Evolutionary conservation across 2,797 vertebrate genomes (phyloP).

Genomic region (Vireo griseus): DNA sequence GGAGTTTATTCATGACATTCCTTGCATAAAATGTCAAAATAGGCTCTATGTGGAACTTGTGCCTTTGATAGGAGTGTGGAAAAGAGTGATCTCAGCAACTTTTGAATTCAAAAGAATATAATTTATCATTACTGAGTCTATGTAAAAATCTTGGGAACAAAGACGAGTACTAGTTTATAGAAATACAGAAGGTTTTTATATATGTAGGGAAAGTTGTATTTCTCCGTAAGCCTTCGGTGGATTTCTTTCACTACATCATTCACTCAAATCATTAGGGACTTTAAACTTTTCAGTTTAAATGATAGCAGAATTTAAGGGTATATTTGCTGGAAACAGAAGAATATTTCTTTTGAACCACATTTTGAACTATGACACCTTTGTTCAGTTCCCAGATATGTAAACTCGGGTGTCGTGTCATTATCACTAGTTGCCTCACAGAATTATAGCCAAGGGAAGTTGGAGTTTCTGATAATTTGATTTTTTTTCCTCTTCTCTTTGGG

Average conservation of each 20-base stretch:
- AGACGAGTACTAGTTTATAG: neutral
- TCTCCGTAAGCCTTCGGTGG: neutral
- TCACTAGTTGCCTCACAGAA: neutral
- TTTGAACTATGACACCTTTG: neutral
- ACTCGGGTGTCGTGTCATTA: neutral
- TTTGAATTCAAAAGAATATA: neutral
- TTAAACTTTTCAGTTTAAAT: neutral
- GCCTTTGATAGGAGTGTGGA: neutral
- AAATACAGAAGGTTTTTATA: neutral
- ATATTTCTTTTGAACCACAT: neutral
- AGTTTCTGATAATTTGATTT: accelerated
- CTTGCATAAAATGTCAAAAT: neutral
- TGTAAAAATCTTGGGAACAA: neutral
- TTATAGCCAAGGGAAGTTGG: neutral
- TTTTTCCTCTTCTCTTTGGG: neutral
- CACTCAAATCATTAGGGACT: neutral
- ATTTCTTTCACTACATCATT: neutral
- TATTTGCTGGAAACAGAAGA: neutral
- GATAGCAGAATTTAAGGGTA: neutral
- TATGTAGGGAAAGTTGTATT: neutral
- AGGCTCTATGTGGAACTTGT: neutral
- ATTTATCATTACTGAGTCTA: neutral
- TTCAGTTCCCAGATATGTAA: neutral
- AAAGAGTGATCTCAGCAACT: neutral
- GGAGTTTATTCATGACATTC: neutral